Evolutionary conservation across 2,113 vertebrate genomes (phyloP), one percentile per base, ranked within the genome.

Genomic region (Pyrgilauda ruficollis): DNA sequence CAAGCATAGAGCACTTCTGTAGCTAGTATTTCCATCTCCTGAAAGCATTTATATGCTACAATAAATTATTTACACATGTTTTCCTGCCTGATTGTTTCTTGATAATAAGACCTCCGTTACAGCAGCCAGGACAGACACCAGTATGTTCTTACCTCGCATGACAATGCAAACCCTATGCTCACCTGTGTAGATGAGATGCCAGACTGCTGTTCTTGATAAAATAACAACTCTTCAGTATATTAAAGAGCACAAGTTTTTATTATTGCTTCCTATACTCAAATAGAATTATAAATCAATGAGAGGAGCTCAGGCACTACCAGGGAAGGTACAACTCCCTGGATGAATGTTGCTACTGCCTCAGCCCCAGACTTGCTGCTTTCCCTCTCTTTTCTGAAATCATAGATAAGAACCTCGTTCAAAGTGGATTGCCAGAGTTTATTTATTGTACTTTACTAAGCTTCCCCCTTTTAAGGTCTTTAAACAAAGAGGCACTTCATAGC

Each of bases 381-480:
- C 49, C 41, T 56, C 53, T 87, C 10, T 39, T 88, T 81, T 67
- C 83, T 81, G 35, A 93, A 90, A 66, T 46, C 12, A 19, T 19
- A 62, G 70, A 70, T 85, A 90, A 86, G 68, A 62, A 86, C 55
- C 37, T 28, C 70, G 37, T 94, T 93, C 72, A 86, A 88, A 92
- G 44, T 4, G 3, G 37, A 69, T 73, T 76, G 58, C 15, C 28
- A 12, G 75, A 33, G 55, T 88, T 94, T 85, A 80, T 92, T 90
- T 90, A 59, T 69, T 62, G 7, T 73, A 41, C 72, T 92, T 92
- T 28, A 66, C 75, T 74, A 76, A 88, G 53, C 31, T 77, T 84
- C 50, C 47, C 46, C 37, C 26, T 85, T 89, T 89, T 84, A 90
- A 93, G 61, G 88, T 85, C 68, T 66, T 94, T 56, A 89, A 90